phyloP scores from a whole-genome alignment of 2,797 vertebrate species.

The Sus cebifrons region DNA sequence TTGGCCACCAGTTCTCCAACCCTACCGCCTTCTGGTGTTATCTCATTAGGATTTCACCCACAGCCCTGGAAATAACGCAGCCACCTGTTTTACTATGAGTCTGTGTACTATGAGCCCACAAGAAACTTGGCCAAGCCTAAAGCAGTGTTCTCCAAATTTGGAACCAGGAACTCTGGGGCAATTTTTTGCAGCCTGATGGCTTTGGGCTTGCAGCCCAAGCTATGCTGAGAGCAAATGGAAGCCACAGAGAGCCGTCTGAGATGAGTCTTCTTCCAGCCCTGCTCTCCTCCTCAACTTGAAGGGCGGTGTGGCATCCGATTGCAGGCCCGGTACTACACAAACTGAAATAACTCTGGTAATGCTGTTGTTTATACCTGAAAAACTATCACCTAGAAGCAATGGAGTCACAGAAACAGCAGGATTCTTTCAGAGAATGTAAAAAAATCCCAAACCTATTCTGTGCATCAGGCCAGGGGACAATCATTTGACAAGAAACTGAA shows the following conservation, averaged over 20 bases:
- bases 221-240: not conserved
- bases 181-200: not conserved
- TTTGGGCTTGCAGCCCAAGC: not conserved
- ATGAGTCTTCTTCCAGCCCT: not conserved
- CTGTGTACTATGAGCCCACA: not conserved
- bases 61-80: conserved; percentile 19
- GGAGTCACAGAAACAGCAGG: not conserved
- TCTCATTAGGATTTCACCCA: not conserved
- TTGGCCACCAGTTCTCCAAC: not conserved
- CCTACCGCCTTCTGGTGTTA: not conserved
- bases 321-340: not conserved
- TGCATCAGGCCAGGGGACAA: not conserved
- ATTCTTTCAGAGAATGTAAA: conserved; percentile 5
- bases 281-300: not conserved
- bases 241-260: not conserved
- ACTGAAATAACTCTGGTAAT: not conserved
- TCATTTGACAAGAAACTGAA: not conserved
- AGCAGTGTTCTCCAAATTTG: not conserved
- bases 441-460: not conserved
- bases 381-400: not conserved
- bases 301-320: not conserved
- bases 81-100: not conserved
- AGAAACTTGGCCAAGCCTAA: not conserved
- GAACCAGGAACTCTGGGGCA: not conserved
- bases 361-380: not conserved